Evolutionary conservation across 2,113 vertebrate genomes (phyloP), one percentile per base, ranked within the genome.

Genomic region (Abramis brama): DNA sequence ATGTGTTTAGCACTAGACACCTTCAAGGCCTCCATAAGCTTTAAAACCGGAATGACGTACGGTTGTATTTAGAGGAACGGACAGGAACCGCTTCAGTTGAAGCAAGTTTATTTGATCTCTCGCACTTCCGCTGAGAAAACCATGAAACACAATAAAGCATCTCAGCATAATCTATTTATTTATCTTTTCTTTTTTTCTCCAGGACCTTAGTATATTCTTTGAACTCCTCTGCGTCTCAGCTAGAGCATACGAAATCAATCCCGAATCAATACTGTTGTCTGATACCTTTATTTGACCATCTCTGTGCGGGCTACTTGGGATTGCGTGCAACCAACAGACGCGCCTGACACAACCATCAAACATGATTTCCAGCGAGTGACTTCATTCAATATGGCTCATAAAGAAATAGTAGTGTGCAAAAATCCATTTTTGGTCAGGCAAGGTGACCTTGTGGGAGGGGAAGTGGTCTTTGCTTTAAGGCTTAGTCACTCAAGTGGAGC

Each of bases 401-500:
- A 84, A 90, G 85, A 74, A 87, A 89, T 89, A 87, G 79, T 45
- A 86, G 77, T 82, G 84, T 75, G 84, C 80, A 57, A 86, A 89
- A 85, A 86, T 77, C 57, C 57, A 50, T 90, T 90, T 84, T 89
- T 88, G 64, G 78, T 79, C 57, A 39, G 45, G 79, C 68, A 57
- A 87, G 86, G 89, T 91, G 91, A 92, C 91, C 91, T 93, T 91
- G 85, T 87, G 66, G 39, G 82, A 36, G 45, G 80, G 71, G 85
- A 70, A 68, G 59, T 70, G 78, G 84, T 89, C 89, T 85, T 87
- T 88, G 86, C 83, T 90, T 90, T 87, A 89, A 88, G 90, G 85
- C 86, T 71, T 71, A 79, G 85, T 57, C 74, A 80, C 84, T 86
- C 80, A 83, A 90, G 84, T 80, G 43, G 47, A 85, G 81, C 87